phyloP scores from a whole-genome alignment of 2,113 vertebrate genomes.

The Corynorhinus townsendii region DNA sequence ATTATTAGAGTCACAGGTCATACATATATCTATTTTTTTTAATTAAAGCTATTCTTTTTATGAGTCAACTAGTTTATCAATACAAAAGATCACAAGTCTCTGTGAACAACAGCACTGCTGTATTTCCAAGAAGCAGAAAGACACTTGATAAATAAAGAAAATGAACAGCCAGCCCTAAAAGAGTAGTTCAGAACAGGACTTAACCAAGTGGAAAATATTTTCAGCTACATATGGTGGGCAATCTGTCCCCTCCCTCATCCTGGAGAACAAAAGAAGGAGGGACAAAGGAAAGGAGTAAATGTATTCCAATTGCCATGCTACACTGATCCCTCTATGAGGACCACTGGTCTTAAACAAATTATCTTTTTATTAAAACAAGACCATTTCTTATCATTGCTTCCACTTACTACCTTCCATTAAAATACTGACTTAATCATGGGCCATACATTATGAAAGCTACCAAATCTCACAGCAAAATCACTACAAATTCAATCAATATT shows the following conservation, averaged over 20 bases:
- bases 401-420: background rate
- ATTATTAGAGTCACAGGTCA: background rate
- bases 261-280: background rate
- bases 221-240: background rate
- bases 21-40: background rate
- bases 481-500: background rate
- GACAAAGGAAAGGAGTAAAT: background rate
- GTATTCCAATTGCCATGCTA: rapidly evolving
- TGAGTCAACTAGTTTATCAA: conserved; percentile 27
- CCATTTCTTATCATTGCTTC: background rate
- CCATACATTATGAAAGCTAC: too few relatives aligned
- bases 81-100: background rate
- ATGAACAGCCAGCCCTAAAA: background rate
- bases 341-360: background rate
- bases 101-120: background rate
- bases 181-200: background rate
- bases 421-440: background rate
- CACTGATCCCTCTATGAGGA: background rate
- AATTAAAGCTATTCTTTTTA: conserved; percentile 30
- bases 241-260: background rate
- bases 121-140: conserved; percentile 23
- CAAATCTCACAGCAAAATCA: too few relatives aligned
- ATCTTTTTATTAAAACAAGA: conserved; percentile 8
- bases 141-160: background rate
- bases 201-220: conserved; percentile 19